Evolutionary conservation across 2,888 invertebrate species (phyloP), one percentile per base, ranked within the genome.

Genomic region (Amiota mariae): DNA sequence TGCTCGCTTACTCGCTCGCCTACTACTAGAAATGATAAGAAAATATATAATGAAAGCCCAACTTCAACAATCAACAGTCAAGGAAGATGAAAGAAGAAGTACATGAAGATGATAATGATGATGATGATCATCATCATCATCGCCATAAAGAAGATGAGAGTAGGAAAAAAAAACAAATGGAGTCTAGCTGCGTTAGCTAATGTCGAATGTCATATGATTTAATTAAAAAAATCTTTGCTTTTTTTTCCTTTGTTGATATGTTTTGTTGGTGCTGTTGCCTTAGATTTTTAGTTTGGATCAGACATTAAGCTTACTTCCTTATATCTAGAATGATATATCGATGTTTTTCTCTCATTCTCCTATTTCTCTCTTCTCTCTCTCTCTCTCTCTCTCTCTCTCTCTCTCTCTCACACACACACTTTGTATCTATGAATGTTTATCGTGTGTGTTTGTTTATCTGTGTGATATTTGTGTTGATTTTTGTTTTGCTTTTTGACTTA

Each of bases 21-120:
- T 48, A 76, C 78, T 76, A 66, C 72, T 71, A 20, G 54, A 61
- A 67, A 72, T 72, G 81, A 82, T 84, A 82, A 78, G 78, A 76
- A 79, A 81, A 81, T 84, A 83, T 82, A 79, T 83, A 83, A 83
- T 82, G 80, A 82, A 84, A 81, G 80, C 72, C 78, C 36, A 36
- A 36, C 77, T 79, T 68, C 67, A 68, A 54, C 78, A 75, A 79
- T 77, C 76, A 71, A 70, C 76, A n/a, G n/a, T 15, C 1, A 12
- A 8, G 20, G 8, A 59, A 59, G 4, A 18, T 20, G 4, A 20
- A 12, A 9, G 10, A 8, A 59, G 20, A 59, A 11, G 11, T 4
- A 59, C 59, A 18, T 13, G 18, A 18, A 8, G 13, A 18, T 18
- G 36, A 46, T 46, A 2, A 46, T 12, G 10, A 63, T 12, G 63